Evolutionary conservation across 2,888 invertebrate species (phyloP).

Genomic region (Cephonodes hylas): DNA sequence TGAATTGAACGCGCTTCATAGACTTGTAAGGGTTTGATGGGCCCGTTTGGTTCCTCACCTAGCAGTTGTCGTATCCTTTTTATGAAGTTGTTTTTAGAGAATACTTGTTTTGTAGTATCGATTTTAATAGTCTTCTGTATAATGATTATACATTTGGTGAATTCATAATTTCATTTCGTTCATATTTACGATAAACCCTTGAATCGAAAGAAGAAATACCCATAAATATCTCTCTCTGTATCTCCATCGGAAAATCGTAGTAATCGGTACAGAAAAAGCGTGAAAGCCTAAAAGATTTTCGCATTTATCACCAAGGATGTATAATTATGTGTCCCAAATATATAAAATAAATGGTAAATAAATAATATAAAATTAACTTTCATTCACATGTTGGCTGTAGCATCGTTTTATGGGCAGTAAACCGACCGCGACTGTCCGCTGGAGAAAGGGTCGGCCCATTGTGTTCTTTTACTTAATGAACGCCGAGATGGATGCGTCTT

Average conservation of each 20-base stretch:
- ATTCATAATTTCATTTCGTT: too few species aligned
- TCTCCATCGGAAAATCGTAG: too few species aligned
- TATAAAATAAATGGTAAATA: background rate
- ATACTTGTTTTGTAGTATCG: too few species aligned
- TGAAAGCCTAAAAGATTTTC: too few species aligned
- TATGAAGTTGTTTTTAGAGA: background rate
- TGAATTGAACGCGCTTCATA: background rate
- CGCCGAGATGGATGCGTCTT: background rate
- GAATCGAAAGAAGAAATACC: too few species aligned
- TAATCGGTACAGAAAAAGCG: too few species aligned
- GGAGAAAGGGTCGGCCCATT: slow-evolving; percentile 9
- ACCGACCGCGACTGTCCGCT: background rate
- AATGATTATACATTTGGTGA: too few species aligned
- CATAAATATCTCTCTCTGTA: too few species aligned
- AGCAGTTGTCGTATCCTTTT: background rate
- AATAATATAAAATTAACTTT: background rate
- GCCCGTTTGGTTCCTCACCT: background rate
- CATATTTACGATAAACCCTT: too few species aligned
- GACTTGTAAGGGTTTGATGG: slow-evolving; percentile 1
- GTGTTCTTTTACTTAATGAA: background rate
- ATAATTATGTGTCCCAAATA: too few species aligned
- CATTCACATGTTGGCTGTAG: background rate
- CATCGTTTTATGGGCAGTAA: background rate
- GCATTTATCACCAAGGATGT: too few species aligned
- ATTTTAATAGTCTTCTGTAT: too few species aligned